phyloP scores from a whole-genome alignment of 2,888 invertebrate genomes.

The Cheilosia impressa region DNA sequence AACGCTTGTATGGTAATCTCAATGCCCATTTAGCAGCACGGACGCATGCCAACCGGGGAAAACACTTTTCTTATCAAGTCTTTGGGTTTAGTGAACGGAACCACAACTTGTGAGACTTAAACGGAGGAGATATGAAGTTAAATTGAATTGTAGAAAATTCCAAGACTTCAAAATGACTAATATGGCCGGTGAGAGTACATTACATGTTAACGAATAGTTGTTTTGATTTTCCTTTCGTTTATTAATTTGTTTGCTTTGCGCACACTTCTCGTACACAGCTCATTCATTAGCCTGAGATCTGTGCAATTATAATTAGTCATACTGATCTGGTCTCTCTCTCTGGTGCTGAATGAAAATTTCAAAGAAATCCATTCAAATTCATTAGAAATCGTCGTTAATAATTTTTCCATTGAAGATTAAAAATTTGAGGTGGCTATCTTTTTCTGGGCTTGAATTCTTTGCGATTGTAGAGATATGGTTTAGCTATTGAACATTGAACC shows the following conservation, averaged over 20 bases:
- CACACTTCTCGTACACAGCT: not conserved
- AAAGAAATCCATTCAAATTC: conserved; percentile 16
- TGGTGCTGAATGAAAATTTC: not conserved
- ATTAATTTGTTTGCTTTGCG: conserved; percentile 8
- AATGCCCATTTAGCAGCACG: conserved; percentile 18
- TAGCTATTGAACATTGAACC: no score
- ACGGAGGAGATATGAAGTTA: conserved; percentile 15
- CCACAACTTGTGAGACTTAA: conserved; percentile 1
- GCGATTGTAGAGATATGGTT: no score
- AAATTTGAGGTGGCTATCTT: not conserved
- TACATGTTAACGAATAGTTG: conserved; percentile 2
- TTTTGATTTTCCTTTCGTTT: conserved; percentile 13
- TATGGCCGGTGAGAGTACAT: not conserved
- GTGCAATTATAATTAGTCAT: conserved; percentile 32
- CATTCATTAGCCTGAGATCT: not conserved
- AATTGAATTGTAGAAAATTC: conserved; percentile 18
- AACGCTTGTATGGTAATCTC: conserved; percentile 30
- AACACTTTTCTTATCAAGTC: conserved; percentile 28
- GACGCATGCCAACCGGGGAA: conserved; percentile 19
- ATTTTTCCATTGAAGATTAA: not conserved
- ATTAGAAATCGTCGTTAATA: conserved; percentile 3
- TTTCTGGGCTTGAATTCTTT: not conserved
- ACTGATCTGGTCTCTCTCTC: no score
- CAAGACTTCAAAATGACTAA: conserved; percentile 21
- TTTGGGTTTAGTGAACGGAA: not conserved